Percentiles rank a stretch among this genome's conserved stretches.
Conservation (phyloP, 1,140 invertebrate species). For the Drosophila takahashii region DNA sequence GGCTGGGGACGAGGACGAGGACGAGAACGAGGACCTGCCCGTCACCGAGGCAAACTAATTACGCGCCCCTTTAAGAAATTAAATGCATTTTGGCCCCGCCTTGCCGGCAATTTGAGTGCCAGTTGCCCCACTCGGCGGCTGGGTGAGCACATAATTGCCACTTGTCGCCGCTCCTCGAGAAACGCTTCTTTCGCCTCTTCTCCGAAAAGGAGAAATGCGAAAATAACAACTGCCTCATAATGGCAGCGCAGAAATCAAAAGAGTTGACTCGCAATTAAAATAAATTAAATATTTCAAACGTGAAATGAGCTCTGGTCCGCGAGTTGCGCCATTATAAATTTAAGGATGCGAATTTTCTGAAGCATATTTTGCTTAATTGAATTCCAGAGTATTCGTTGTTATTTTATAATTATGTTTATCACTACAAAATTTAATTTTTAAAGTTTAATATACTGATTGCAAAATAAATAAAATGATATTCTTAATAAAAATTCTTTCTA, state of each 20-base stretch:
- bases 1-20: conserved; percentile 13
- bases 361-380: conserved; percentile 4
- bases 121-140: conserved; percentile 44
- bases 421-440: not conserved
- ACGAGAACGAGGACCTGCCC: conserved; percentile 27
- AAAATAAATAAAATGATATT: too few species aligned
- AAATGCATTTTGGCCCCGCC: conserved; percentile 77
- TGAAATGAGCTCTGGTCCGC: conserved; percentile 35
- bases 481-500: not conserved
- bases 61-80: conserved; percentile 79
- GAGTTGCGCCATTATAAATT: conserved; percentile 24
- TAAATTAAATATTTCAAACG: conserved; percentile 60
- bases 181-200: conserved; percentile 47
- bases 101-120: conserved; percentile 62
- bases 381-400: not conserved
- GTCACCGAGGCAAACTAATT: conserved; percentile 70
- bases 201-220: conserved; percentile 21
- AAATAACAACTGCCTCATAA: conserved; percentile 39
- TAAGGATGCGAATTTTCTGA: not conserved
- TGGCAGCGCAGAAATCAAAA: conserved; percentile 60
- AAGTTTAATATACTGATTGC: not conserved
- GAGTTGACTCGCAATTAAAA: conserved; percentile 73
- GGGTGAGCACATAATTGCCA: conserved; percentile 77
- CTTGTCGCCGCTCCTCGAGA: conserved; percentile 59
- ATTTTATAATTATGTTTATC: not conserved